Percentiles rank a stretch among this genome's conserved stretches.
phyloP scores from a whole-genome alignment of 2,888 invertebrate genomes.

The Leucania comma region DNA sequence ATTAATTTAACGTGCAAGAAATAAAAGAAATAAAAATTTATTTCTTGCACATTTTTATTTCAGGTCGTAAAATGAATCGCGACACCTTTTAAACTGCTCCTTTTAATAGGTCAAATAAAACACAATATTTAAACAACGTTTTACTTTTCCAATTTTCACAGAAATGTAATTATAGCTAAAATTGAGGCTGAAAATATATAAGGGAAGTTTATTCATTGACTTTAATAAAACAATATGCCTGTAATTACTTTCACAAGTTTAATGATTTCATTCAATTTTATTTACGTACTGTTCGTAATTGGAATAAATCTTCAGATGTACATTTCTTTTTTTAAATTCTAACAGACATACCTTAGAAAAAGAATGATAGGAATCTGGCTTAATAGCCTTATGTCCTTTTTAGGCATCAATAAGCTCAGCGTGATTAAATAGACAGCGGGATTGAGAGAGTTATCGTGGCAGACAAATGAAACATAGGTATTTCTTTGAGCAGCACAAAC shows the following conservation, averaged over 20 bases:
- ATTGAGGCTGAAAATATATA: constrained; percentile 15
- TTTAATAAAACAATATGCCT: constrained; percentile 34
- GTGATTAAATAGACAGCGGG: too few relatives aligned
- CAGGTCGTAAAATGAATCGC: too few relatives aligned
- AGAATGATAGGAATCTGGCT: too few relatives aligned
- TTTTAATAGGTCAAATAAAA: neutral
- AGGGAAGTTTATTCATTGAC: constrained; percentile 30
- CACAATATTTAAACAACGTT: constrained; percentile 5
- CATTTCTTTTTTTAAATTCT: neutral
- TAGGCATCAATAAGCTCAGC: too few relatives aligned
- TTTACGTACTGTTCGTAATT: neutral
- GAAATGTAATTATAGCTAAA: constrained; percentile 20
- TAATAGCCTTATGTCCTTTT: too few relatives aligned
- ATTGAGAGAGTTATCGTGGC: too few relatives aligned
- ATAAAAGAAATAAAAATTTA: too few relatives aligned
- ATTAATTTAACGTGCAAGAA: too few relatives aligned
- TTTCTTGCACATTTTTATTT: too few relatives aligned
- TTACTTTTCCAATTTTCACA: constrained; percentile 4
- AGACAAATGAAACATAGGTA: too few relatives aligned
- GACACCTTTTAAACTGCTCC: too few relatives aligned
- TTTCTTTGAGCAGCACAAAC: too few relatives aligned
- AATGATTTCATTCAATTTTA: constrained; percentile 7
- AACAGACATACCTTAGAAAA: neutral
- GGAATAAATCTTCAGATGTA: neutral
- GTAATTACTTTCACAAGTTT: constrained; percentile 24